These are phyloP conservation scores for Spheniscus humboldti DNA, from an alignment of 2,797 vertebrate genomes.

Conservation along the genomic window DNA sequence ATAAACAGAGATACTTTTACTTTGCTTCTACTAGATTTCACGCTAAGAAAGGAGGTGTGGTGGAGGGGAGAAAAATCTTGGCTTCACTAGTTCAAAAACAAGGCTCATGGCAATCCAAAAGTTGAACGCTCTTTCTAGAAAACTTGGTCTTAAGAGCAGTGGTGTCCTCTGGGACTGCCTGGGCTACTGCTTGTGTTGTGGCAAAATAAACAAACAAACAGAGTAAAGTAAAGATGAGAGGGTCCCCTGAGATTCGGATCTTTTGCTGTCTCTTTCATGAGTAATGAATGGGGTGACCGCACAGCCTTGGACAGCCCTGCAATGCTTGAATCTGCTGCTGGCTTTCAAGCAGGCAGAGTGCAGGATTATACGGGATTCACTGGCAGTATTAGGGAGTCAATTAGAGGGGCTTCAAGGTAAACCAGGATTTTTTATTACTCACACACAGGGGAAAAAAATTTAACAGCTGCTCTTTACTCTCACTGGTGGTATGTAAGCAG, in stretches of 20 bases:
- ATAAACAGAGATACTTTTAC: not conserved
- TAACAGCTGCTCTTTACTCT: constrained; percentile 3
- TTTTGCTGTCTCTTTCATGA: constrained; percentile 68
- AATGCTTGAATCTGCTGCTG: constrained; percentile 8
- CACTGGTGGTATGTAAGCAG: not conserved
- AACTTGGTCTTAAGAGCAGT: constrained; percentile 2
- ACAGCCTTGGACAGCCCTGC: constrained; percentile 56
- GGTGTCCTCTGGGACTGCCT: not conserved
- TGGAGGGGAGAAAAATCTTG: not conserved
- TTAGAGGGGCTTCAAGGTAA: constrained; percentile 33
- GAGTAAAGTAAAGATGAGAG: constrained; percentile 65
- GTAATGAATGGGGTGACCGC: constrained; percentile 66
- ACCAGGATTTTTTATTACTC: constrained; percentile 20
- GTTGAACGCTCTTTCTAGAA: constrained; percentile 64
- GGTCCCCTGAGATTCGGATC: constrained; percentile 50
- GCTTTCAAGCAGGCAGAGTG: constrained; percentile 40
- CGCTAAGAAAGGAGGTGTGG: not conserved
- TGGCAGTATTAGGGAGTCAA: not conserved
- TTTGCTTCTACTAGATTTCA: not conserved
- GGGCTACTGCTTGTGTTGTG: constrained; percentile 31
- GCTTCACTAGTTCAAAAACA: not conserved
- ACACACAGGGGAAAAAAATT: not conserved
- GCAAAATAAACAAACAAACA: constrained; percentile 70
- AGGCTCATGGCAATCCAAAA: not conserved
- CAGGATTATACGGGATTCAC: constrained; percentile 2